Evolutionary conservation across 2,888 invertebrate genomes (phyloP).

Genomic region (Drosophila setosimentum): DNA sequence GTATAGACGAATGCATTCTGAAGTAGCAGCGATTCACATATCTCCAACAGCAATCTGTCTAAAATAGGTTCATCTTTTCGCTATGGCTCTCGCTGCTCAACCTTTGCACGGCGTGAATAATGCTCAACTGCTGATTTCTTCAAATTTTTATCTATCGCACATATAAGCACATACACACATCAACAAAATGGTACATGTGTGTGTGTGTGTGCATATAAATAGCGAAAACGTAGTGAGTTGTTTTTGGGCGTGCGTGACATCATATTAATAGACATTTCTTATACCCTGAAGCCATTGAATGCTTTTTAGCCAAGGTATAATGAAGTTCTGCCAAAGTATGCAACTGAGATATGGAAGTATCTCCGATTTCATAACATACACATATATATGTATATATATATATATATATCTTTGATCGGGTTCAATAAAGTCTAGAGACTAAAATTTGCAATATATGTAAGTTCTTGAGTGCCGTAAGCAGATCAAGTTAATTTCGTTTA

Average conservation of each 20-base stretch:
- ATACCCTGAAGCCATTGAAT: background rate
- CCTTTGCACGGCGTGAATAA: conserved; percentile 44
- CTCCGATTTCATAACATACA: background rate
- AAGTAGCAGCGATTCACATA: too few relatives aligned
- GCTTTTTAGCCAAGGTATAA: background rate
- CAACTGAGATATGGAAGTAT: background rate
- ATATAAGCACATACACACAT: background rate
- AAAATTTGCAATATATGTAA: background rate
- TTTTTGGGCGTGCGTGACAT: conserved; percentile 2
- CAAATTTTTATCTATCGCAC: conserved; percentile 15
- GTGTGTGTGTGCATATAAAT: background rate
- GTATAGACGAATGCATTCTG: background rate
- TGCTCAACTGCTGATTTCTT: conserved; percentile 48
- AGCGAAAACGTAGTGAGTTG: conserved; percentile 14
- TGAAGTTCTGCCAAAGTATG: background rate
- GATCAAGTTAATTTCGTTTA: background rate
- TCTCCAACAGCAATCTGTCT: background rate
- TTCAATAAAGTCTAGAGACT: background rate
- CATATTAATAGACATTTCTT: conserved; percentile 1
- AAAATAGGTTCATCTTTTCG: background rate
- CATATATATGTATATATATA: too few relatives aligned
- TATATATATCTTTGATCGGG: background rate
- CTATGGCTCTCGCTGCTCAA: conserved; percentile 28
- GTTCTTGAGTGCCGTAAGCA: background rate
- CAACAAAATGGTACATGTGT: background rate